These are phyloP conservation scores for Tragopan temminckii DNA, from an alignment of 2,797 vertebrate genomes.

Conservation along the genomic window DNA sequence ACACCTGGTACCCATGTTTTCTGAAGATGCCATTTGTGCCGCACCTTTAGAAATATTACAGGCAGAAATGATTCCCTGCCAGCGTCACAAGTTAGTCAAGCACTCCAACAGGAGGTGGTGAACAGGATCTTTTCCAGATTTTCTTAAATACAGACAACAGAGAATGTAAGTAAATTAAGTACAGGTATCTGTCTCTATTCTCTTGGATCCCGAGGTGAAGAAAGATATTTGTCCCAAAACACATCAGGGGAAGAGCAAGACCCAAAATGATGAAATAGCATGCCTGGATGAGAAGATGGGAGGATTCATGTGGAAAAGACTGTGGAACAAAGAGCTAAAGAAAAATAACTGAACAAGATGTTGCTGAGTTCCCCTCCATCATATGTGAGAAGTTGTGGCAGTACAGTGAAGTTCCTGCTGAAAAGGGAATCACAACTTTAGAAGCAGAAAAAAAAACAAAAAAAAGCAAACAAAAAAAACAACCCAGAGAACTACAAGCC, in stretches of 20 bases:
- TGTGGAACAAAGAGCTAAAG: background rate
- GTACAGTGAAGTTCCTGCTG: background rate
- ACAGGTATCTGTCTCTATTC: background rate
- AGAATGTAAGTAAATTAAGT: background rate
- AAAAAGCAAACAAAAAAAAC: background rate
- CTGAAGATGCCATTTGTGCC: slow-evolving; percentile 40
- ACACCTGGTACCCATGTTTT: background rate
- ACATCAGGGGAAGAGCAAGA: background rate
- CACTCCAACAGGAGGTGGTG: background rate
- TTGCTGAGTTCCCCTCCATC: background rate
- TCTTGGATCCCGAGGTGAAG: background rate
- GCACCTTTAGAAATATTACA: background rate
- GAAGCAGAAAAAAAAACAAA: background rate
- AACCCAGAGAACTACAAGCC: background rate
- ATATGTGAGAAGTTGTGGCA: background rate
- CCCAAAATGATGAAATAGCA: background rate
- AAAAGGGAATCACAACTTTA: background rate
- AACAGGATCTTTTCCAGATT: background rate
- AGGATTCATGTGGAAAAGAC: background rate
- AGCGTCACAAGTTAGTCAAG: background rate
- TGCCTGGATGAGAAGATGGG: background rate
- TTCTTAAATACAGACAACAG: background rate
- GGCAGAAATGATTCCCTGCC: background rate
- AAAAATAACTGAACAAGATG: background rate
- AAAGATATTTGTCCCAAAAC: background rate